Percentiles rank a stretch among this genome's conserved stretches.
These are phyloP conservation scores for Scomber scombrus DNA, from an alignment of 2,113 vertebrate genomes.

Conservation along the genomic window DNA sequence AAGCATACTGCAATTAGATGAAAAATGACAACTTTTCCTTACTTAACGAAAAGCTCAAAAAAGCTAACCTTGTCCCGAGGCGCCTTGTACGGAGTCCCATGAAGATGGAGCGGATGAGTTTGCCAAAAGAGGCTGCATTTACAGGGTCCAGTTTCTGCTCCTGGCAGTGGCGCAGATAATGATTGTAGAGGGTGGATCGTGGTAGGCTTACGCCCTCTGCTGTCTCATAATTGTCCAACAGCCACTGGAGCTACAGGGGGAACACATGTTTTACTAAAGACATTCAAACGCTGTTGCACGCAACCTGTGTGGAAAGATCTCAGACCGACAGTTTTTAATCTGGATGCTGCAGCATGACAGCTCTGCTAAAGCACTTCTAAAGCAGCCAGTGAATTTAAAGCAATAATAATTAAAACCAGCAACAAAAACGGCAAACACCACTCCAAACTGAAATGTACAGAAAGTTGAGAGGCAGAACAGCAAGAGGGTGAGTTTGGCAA, in stretches of 20 bases:
- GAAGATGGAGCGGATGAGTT: slow-evolving; percentile 98
- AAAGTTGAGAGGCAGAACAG: slow-evolving; percentile 45
- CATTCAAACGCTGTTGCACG: slow-evolving; percentile 3
- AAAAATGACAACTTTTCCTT: neutral
- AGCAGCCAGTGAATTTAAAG: slow-evolving; percentile 51
- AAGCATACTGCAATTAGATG: neutral
- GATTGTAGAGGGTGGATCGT: slow-evolving; percentile 96
- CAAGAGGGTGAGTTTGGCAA: slow-evolving; percentile 40
- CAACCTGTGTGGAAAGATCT: slow-evolving; percentile 16
- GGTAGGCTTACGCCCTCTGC: slow-evolving; percentile 97
- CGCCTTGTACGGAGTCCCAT: slow-evolving; percentile 96
- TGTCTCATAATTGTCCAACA: slow-evolving; percentile 97
- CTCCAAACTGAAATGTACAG: slow-evolving; percentile 38
- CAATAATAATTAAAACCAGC: slow-evolving; percentile 34
- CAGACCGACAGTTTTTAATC: slow-evolving; percentile 10
- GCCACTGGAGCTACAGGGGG: slow-evolving; percentile 93
- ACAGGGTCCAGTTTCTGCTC: slow-evolving; percentile 98
- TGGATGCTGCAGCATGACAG: slow-evolving; percentile 27
- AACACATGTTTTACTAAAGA: slow-evolving; percentile 32
- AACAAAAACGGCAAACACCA: slow-evolving; percentile 45
- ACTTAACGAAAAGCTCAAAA: neutral
- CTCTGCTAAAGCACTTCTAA: slow-evolving; percentile 61
- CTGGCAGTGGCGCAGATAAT: slow-evolving; percentile 98
- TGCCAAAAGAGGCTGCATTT: slow-evolving; percentile 97
- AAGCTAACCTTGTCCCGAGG: slow-evolving; percentile 92